Percentiles rank a stretch among this genome's conserved stretches.
These are phyloP conservation scores for Podabrus alpinus DNA, from an alignment of 2,888 invertebrate species.

Conservation along the genomic window DNA sequence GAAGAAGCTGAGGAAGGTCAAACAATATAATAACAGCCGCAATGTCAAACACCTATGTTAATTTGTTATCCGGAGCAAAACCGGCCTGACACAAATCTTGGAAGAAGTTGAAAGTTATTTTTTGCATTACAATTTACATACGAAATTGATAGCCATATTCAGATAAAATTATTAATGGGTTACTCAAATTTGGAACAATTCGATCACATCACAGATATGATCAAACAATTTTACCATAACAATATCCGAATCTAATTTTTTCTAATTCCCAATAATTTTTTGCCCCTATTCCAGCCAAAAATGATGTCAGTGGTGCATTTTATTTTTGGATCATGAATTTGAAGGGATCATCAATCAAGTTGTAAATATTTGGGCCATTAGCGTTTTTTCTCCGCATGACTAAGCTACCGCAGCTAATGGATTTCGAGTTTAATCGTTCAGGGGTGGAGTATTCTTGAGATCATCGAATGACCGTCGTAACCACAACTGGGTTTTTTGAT, in stretches of 20 bases:
- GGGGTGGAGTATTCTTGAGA: background rate
- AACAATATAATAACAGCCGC: constrained; percentile 16
- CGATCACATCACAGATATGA: background rate
- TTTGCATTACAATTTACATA: background rate
- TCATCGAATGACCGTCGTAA: background rate
- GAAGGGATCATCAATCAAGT: background rate
- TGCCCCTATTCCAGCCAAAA: background rate
- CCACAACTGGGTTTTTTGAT: background rate
- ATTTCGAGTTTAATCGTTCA: background rate
- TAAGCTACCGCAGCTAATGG: background rate
- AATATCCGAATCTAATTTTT: background rate
- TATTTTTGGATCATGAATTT: background rate
- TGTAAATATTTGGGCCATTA: background rate
- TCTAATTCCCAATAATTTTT: background rate
- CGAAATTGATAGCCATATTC: background rate
- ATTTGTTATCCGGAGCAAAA: constrained; percentile 2
- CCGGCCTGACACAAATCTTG: background rate
- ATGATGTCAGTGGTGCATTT: background rate
- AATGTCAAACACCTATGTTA: constrained; percentile 20
- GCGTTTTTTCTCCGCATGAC: background rate
- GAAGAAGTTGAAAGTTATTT: background rate
- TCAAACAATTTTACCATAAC: too few relatives aligned
- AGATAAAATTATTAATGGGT: background rate
- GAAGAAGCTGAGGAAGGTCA: constrained; percentile 19
- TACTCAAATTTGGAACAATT: background rate